Conservation (phyloP, 2,113 vertebrate species). For the Ceratotherium simum region DNA sequence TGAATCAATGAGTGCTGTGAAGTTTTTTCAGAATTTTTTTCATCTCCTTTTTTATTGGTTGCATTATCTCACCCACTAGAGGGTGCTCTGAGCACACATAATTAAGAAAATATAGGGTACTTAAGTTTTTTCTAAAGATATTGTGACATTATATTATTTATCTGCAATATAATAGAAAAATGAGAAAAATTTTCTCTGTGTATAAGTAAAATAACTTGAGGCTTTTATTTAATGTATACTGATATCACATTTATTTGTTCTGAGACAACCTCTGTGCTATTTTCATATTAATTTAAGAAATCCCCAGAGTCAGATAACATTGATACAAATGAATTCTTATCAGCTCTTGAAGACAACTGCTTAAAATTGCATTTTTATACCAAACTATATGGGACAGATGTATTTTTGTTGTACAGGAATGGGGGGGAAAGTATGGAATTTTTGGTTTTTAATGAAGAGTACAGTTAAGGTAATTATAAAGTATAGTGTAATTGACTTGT, state of each 20-base stretch:
- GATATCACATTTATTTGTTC: not conserved
- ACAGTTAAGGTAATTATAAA: not conserved
- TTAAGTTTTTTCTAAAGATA: not conserved
- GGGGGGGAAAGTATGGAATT: not conserved
- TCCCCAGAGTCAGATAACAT: not conserved
- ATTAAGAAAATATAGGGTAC: constrained; percentile 17
- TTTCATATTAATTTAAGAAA: constrained; percentile 23
- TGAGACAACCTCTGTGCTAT: not conserved
- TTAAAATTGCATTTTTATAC: constrained; percentile 35
- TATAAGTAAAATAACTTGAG: not conserved
- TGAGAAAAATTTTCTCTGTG: not conserved
- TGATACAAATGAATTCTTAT: constrained; percentile 5
- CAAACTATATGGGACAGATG: not conserved
- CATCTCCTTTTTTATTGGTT: not conserved
- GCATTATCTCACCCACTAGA: constrained; percentile 66
- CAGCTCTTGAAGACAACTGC: not conserved
- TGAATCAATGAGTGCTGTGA: not conserved
- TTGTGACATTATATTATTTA: not conserved
- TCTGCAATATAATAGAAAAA: not conserved
- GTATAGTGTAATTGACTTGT: not conserved
- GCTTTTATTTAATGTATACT: not conserved
- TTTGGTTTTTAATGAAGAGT: not conserved
- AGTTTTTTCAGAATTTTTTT: not conserved
- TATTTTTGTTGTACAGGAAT: not conserved
- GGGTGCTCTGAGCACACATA: constrained; percentile 44